phyloP scores from a whole-genome alignment of 2,888 invertebrate genomes.

The Trichogramma dendrolimi region DNA sequence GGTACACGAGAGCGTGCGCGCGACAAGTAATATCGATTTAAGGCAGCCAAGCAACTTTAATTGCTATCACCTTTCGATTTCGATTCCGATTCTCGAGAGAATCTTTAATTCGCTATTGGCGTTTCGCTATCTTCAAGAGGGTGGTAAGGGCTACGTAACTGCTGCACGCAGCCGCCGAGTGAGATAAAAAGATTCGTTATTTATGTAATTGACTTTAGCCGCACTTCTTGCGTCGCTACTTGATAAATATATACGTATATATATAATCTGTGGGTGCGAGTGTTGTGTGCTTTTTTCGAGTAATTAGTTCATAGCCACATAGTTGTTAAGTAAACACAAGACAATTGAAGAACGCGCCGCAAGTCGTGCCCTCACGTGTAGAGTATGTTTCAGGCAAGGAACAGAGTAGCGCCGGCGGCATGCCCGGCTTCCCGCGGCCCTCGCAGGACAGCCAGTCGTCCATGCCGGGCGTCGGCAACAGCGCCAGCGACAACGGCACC shows the following conservation, averaged over 20 bases:
- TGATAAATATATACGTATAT: too few relatives aligned
- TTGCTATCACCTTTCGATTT: constrained; percentile 44
- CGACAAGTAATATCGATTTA: constrained; percentile 39
- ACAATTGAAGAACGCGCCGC: constrained; percentile 35
- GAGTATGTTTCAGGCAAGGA: constrained; percentile 71
- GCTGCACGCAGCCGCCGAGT: too few relatives aligned
- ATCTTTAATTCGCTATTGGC: constrained; percentile 4
- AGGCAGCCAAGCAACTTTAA: constrained; percentile 38
- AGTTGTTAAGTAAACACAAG: constrained; percentile 19
- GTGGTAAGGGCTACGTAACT: too few relatives aligned
- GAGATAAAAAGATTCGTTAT: background rate
- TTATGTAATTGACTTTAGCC: too few relatives aligned
- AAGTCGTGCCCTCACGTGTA: constrained; percentile 52
- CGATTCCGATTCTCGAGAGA: constrained; percentile 4
- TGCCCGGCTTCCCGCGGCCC: constrained; percentile 72
- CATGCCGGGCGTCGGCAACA: background rate
- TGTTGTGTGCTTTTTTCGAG: too few relatives aligned
- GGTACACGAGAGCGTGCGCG: constrained; percentile 32
- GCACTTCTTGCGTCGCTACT: too few relatives aligned
- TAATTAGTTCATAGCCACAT: background rate
- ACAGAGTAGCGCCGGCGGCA: constrained; percentile 70
- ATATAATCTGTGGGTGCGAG: too few relatives aligned
- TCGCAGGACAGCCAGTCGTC: constrained; percentile 51
- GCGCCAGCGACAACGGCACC: constrained; percentile 7
- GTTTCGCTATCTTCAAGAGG: too few relatives aligned